phyloP scores from a whole-genome alignment of 2,113 vertebrate genomes.

The Eulacestoma nigropectus region DNA sequence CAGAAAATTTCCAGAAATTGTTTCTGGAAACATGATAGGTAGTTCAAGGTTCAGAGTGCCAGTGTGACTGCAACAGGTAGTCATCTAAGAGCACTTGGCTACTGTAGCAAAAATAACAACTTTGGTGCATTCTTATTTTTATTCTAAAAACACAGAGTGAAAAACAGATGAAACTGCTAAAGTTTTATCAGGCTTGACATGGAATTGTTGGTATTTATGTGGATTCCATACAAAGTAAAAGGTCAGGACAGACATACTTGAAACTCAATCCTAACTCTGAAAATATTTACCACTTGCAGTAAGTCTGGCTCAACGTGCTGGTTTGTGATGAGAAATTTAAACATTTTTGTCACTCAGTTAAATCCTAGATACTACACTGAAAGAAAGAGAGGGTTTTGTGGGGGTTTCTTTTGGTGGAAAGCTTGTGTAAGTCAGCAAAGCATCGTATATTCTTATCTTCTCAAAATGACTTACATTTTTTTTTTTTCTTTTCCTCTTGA shows the following conservation, averaged over 20 bases:
- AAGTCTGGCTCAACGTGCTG: background rate
- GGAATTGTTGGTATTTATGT: background rate
- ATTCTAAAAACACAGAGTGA: background rate
- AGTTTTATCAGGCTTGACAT: background rate
- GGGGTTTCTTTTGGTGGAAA: background rate
- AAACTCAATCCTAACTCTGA: background rate
- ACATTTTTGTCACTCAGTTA: background rate
- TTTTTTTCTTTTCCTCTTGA: background rate
- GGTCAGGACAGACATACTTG: background rate
- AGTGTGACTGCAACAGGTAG: background rate
- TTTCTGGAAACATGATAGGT: background rate
- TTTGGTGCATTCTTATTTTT: background rate
- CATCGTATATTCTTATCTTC: background rate
- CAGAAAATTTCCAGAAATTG: background rate
- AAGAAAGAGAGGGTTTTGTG: background rate
- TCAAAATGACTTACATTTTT: background rate
- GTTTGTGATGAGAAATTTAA: background rate
- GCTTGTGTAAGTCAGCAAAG: background rate
- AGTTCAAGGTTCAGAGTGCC: background rate
- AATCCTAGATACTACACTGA: background rate
- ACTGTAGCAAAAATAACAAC: background rate
- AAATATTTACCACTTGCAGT: background rate
- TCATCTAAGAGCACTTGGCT: background rate
- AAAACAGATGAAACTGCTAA: background rate
- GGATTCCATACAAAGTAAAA: constrained; percentile 1